Base-by-base conservation (phyloP, 2,113 vertebrate species). In the Barnardius zonarius region DNA sequence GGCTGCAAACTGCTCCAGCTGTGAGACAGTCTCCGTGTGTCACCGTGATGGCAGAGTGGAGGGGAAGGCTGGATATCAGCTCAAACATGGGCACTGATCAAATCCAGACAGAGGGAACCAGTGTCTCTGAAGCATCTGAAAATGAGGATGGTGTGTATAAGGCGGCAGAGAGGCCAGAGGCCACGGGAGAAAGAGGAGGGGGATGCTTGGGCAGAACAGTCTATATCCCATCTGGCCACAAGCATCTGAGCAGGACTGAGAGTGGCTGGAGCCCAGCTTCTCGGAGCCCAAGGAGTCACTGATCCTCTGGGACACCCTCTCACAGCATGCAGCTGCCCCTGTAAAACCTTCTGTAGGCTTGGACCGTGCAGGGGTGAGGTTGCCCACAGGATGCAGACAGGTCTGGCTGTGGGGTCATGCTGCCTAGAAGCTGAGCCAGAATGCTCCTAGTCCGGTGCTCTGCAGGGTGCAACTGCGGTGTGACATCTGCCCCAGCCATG, bases 271-370 rank as follows among this genome's bases (percentile, higher is more conserved):
- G 3, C 10, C 18, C 0, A 6, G 27, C 35, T 88, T 55, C 63
- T 72, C 39, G 0, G 2, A 70, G 54, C 37, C 0, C 0, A 1
- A 46, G 35, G 24, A 55, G 30, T 82, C 59, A 20, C 46, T 15
- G 33, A 33, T 59, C 20, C 33, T 39, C 59, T 59, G 69, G 61
- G 51, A 61, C 24, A 72, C 28, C 54, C 52, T 81, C 81, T 63
- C 2, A 2, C 18, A 80, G 25, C 5, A 1, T 33, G 17, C 39
- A 86, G 25, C 46, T 83, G 64, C 22, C 41, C 57, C 59, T 46
- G 20, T 55, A 68, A 73, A 76, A 61, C 39, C 23, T 85, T 72
- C 17, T 13, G 12, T 5, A 55, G 57, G 33, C 31, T 61, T 49
- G 14, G 18, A 69, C 31, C 1, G 3, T 35, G 37, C 59, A 68